phyloP scores from a whole-genome alignment of 2,888 invertebrate species.

The Dromius quadrimaculatus region DNA sequence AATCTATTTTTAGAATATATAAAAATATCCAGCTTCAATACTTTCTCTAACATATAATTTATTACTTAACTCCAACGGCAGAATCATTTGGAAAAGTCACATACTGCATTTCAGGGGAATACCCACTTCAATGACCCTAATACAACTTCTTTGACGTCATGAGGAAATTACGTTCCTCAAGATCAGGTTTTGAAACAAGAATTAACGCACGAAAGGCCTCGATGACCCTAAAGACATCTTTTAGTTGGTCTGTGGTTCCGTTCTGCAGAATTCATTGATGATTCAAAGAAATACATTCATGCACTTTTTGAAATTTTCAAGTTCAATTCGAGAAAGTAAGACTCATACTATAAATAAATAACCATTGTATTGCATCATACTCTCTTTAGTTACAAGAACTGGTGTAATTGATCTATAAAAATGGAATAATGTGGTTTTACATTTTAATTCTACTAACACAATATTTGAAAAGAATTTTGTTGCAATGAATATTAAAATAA shows the following conservation, averaged over 20 bases:
- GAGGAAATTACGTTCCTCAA: constrained; percentile 1
- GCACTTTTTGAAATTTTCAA: background rate
- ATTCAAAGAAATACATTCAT: background rate
- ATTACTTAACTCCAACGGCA: no score
- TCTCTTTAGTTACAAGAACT: background rate
- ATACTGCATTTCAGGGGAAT: background rate
- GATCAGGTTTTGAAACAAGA: background rate
- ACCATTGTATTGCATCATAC: constrained; percentile 1
- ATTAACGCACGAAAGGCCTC: background rate
- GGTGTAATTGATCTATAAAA: background rate
- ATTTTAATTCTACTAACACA: no score
- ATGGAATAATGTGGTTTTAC: constrained; percentile 1
- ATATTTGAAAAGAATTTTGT: no score
- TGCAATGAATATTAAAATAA: no score
- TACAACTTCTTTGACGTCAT: constrained; percentile 9
- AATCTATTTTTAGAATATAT: no score
- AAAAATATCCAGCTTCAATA: no score
- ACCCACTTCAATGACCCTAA: constrained; percentile 7
- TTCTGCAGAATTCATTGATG: background rate
- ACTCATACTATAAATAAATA: constrained; percentile 6
- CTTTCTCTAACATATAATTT: no score
- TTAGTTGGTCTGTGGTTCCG: background rate
- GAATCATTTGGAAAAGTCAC: background rate
- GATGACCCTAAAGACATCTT: no score
- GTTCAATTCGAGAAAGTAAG: background rate